phyloP scores from a whole-genome alignment of 1,140 invertebrate genomes.

The Macrosteles quadrilineatus region DNA sequence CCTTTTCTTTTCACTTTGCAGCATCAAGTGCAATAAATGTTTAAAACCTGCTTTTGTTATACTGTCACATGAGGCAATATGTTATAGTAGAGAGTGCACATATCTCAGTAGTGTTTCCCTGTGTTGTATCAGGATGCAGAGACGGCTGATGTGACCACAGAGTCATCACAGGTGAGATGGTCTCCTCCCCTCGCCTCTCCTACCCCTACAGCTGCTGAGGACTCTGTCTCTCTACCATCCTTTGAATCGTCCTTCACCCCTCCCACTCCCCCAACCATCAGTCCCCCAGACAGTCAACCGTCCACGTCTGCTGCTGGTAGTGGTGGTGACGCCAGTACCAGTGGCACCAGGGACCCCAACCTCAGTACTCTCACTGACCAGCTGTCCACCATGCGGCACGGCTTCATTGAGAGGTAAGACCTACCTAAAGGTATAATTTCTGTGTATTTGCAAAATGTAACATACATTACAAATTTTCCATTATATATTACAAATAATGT shows the following conservation, averaged over 20 bases:
- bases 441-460: too few species aligned
- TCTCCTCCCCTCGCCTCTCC: neutral
- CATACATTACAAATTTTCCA: too few species aligned
- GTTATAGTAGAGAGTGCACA: too few species aligned
- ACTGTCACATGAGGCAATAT: too few species aligned
- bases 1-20: too few species aligned
- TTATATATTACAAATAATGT: too few species aligned
- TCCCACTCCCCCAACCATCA: neutral
- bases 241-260: slow-evolving; percentile 31
- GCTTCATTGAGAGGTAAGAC: slow-evolving; percentile 56
- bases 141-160: neutral
- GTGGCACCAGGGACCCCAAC: neutral
- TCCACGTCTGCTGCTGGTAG: neutral
- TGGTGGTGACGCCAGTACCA: neutral
- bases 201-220: neutral
- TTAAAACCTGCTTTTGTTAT: too few species aligned
- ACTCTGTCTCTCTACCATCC: slow-evolving; percentile 34
- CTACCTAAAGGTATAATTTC: too few species aligned
- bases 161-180: neutral
- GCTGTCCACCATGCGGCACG: slow-evolving; percentile 55
- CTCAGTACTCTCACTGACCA: slow-evolving; percentile 40
- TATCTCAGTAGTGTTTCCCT: too few species aligned
- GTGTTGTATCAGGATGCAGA: neutral
- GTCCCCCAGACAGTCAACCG: neutral
- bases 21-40: too few species aligned